Evolutionary conservation across 2,888 invertebrate genomes (phyloP), one percentile per base, ranked within the genome.

Genomic region (Trisateles emortualis): DNA sequence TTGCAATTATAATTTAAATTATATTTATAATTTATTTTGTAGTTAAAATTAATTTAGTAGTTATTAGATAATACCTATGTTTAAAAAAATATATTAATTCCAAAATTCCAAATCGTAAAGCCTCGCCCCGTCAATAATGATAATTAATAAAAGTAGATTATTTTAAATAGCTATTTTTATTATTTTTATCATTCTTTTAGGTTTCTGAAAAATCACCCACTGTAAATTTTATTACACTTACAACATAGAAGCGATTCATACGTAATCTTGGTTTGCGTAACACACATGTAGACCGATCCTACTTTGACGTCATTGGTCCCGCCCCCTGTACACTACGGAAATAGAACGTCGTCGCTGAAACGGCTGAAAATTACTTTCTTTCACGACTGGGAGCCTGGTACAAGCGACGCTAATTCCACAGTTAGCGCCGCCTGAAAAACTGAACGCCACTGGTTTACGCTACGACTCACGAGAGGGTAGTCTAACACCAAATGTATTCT

Each of bases 391-490:
- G 52, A 67, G 74, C 87, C 87, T 87, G 70, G 88, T 86, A 84
- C 49, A 40, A 49, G 72, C 80, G 87, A 84, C 87, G 90, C 87
- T 81, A 79, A 82, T 81, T 82, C 79, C 78, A 85, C 83, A 79
- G 85, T 82, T 84, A 83, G 81, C 85, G 85, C 76, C 84, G 83
- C 56, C 71, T 71, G 71, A 71, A 71, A 72, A 68, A 69, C 71
- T 71, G 67, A 71, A 71, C 67, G 77, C 76, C 74, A 76, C 76
- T 60, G 44, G 40, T 47, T 47, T 56, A 48, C 38, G 58, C 54
- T 52, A 62, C 51, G 49, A 55, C 46, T 51, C 52, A 40, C 44
- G 16, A 66, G 64, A 58, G 59, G 67, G 56, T 63, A 47, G 46
- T 29, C 44, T 41, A 40, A 29, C 26, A 32, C 22, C 13, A 35